A percentile compares a stretch with the other conserved stretches of the same genome.
Conservation (phyloP, 2,888 invertebrate genomes). For the Cinara cedri region DNA sequence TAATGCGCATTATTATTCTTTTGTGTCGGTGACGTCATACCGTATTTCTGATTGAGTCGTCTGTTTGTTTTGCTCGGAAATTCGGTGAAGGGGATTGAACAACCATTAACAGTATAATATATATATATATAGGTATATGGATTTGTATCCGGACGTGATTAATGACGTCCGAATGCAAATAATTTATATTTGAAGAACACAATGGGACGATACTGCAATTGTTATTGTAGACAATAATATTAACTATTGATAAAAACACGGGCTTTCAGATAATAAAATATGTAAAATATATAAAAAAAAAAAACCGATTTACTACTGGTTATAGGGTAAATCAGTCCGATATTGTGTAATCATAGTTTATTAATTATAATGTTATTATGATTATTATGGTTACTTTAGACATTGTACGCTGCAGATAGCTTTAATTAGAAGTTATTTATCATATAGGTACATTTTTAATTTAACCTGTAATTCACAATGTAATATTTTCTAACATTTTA, state of each 20-base stretch:
- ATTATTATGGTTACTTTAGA: too few relatives aligned
- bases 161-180: conserved; percentile 48
- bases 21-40: conserved; percentile 48
- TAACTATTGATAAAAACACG: background rate
- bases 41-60: conserved; percentile 53
- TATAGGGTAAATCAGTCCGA: too few relatives aligned
- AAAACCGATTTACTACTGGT: background rate
- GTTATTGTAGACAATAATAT: conserved; percentile 24
- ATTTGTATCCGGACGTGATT: conserved; percentile 45
- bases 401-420: too few relatives aligned
- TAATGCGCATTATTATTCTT: conserved; percentile 32
- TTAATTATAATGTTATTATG: too few relatives aligned
- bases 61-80: conserved; percentile 45
- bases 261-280: background rate
- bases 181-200: conserved; percentile 14
- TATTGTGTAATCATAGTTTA: too few relatives aligned
- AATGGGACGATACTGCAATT: conserved; percentile 2
- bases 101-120: conserved; percentile 33
- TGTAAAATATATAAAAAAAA: background rate
- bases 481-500: too few relatives aligned
- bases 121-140: too few relatives aligned
- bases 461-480: too few relatives aligned
- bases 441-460: too few relatives aligned
- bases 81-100: conserved; percentile 43
- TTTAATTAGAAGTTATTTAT: too few relatives aligned